Evolutionary conservation across 1,140 invertebrate genomes (phyloP).

Genomic region (Diachasma alloeum): DNA sequence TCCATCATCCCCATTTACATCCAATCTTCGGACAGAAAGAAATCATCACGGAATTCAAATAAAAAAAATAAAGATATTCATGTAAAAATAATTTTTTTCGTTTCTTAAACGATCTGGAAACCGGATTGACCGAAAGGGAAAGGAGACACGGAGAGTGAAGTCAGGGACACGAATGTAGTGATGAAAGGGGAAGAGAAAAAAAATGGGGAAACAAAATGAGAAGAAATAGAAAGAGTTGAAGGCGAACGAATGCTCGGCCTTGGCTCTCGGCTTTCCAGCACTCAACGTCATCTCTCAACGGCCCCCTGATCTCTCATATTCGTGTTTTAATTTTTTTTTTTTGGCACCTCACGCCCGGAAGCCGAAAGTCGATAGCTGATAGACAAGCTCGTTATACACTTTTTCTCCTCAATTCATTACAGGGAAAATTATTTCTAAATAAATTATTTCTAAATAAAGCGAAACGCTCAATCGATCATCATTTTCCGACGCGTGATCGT

Average conservation of each 20-base stretch:
- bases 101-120: constrained; percentile 1
- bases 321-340: constrained; percentile 13
- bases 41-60: not conserved
- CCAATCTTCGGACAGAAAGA: not conserved
- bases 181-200: constrained; percentile 28
- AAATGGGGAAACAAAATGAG: constrained; percentile 36
- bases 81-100: not conserved
- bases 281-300: not conserved
- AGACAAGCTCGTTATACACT: not conserved
- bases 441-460: not conserved
- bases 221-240: constrained; percentile 39
- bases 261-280: constrained; percentile 35
- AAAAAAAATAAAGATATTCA: not conserved
- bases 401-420: not conserved
- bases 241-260: constrained; percentile 49
- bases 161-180: constrained; percentile 3
- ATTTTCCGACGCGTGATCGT: too few relatives aligned
- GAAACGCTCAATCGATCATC: too few relatives aligned
- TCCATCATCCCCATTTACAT: not conserved
- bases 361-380: not conserved
- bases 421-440: not conserved
- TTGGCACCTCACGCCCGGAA: not conserved
- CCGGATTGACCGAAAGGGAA: not conserved
- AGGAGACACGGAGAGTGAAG: not conserved
- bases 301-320: not conserved